Evolutionary conservation across 2,888 invertebrate genomes (phyloP).

Genomic region (Dione juno): DNA sequence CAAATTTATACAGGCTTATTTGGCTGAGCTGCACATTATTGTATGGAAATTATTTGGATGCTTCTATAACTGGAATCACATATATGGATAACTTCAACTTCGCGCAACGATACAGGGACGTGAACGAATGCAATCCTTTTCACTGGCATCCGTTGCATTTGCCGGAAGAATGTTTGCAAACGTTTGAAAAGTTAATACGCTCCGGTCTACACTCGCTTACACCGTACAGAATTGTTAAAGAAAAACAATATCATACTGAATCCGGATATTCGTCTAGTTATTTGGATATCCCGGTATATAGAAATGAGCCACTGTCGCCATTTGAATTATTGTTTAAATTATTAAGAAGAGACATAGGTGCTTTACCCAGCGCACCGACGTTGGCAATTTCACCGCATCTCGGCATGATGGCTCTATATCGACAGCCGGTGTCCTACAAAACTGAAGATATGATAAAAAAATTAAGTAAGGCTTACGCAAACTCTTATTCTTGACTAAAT

Average conservation of each 20-base stretch:
- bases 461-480: slow-evolving; percentile 56
- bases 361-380: slow-evolving; percentile 58
- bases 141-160: slow-evolving; percentile 74
- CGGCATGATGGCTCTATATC: slow-evolving; percentile 66
- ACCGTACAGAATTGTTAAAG: slow-evolving; percentile 54
- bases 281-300: slow-evolving; percentile 15
- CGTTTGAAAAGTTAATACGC: slow-evolving; percentile 63
- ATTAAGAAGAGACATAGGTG: slow-evolving; percentile 58
- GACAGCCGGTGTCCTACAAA: slow-evolving; percentile 66
- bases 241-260: slow-evolving; percentile 41
- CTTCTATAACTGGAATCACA: slow-evolving; percentile 70
- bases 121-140: slow-evolving; percentile 70
- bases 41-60: slow-evolving; percentile 44
- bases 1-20: slow-evolving; percentile 33
- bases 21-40: slow-evolving; percentile 30
- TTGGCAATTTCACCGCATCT: slow-evolving; percentile 59
- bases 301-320: slow-evolving; percentile 45
- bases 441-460: slow-evolving; percentile 62
- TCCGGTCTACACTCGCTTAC: slow-evolving; percentile 50
- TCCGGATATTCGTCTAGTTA: slow-evolving; percentile 31
- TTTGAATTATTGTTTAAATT: slow-evolving; percentile 61
- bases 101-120: slow-evolving; percentile 62
- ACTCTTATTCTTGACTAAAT: slow-evolving; percentile 37
- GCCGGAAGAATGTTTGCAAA: slow-evolving; percentile 63
- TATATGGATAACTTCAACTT: slow-evolving; percentile 72